These are phyloP conservation scores for Agriopis marginaria DNA, from an alignment of 2,888 invertebrate species.

Conservation along the genomic window DNA sequence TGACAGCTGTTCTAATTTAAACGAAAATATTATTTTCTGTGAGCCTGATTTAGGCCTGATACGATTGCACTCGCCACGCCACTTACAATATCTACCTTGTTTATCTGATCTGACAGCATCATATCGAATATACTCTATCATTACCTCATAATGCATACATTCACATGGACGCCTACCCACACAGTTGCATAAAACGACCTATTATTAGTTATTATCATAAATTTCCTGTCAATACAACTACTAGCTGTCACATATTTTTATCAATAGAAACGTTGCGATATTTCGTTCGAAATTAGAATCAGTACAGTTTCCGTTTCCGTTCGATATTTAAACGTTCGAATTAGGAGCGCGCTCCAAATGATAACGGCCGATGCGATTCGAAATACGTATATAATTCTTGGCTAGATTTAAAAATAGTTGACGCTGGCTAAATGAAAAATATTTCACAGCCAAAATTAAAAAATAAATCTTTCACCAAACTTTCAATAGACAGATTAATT, in stretches of 20 bases:
- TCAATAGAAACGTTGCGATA: slow-evolving; percentile 83
- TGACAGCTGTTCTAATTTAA: too few species aligned
- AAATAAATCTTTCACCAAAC: not conserved
- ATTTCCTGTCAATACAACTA: slow-evolving; percentile 83
- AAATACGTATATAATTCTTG: slow-evolving; percentile 32
- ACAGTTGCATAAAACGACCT: slow-evolving; percentile 64
- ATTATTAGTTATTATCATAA: slow-evolving; percentile 79
- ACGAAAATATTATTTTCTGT: too few species aligned
- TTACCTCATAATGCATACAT: slow-evolving; percentile 34
- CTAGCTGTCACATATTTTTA: slow-evolving; percentile 74
- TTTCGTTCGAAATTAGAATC: slow-evolving; percentile 85
- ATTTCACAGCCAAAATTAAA: not conserved
- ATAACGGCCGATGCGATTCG: slow-evolving; percentile 64
- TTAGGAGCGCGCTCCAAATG: slow-evolving; percentile 78
- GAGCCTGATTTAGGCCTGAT: too few species aligned
- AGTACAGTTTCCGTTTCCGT: slow-evolving; percentile 85
- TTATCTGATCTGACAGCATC: too few species aligned
- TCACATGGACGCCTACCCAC: slow-evolving; percentile 49
- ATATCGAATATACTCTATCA: slow-evolving; percentile 14
- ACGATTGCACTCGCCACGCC: too few species aligned
- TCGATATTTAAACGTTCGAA: slow-evolving; percentile 80
- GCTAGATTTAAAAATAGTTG: not conserved
- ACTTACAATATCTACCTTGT: too few species aligned
- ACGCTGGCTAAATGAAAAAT: not conserved
- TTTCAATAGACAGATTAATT: not conserved